phyloP scores from a whole-genome alignment of 92 coral and sea anemone species.

The Parazoanthus atlanticus region DNA sequence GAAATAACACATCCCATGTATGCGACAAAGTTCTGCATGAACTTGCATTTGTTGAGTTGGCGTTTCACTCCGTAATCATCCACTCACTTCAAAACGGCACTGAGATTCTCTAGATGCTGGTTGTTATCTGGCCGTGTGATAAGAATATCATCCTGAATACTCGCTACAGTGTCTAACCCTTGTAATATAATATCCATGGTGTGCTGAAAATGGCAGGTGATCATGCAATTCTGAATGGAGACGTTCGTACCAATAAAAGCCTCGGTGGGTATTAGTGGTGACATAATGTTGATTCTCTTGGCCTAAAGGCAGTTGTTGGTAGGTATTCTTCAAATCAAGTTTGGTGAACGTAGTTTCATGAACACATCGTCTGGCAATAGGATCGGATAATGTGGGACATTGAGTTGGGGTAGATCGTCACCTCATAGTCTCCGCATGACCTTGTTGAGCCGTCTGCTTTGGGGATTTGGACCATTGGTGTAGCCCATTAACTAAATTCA shows the following conservation, averaged over 20 bases:
- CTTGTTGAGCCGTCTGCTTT: no score
- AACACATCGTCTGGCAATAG: slow-evolving; percentile 50
- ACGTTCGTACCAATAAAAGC: slow-evolving; percentile 33
- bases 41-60: slow-evolving; percentile 59
- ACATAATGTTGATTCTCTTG: slow-evolving; percentile 50
- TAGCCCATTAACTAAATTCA: no score
- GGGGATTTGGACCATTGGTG: no score
- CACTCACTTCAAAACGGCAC: slow-evolving; percentile 18
- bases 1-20: slow-evolving; percentile 55
- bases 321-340: slow-evolving; percentile 37
- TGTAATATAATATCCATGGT: slow-evolving; percentile 49
- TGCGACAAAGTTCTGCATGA: slow-evolving; percentile 50
- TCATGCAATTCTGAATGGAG: slow-evolving; percentile 49
- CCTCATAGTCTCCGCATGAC: no score
- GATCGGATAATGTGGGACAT: slow-evolving; percentile 10
- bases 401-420: no score
- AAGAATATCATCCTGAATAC: slow-evolving; percentile 56
- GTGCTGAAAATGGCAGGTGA: slow-evolving; percentile 47
- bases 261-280: slow-evolving; percentile 63
- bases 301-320: slow-evolving; percentile 57
- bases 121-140: slow-evolving; percentile 33
- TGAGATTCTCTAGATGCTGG: slow-evolving; percentile 18
- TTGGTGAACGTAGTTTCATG: slow-evolving; percentile 43
- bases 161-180: slow-evolving; percentile 28
- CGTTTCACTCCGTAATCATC: slow-evolving; percentile 57